Conservation (phyloP, 30 jellyfish, hydroid and myxozoan genomes). For the Euphysa ruthae region DNA sequence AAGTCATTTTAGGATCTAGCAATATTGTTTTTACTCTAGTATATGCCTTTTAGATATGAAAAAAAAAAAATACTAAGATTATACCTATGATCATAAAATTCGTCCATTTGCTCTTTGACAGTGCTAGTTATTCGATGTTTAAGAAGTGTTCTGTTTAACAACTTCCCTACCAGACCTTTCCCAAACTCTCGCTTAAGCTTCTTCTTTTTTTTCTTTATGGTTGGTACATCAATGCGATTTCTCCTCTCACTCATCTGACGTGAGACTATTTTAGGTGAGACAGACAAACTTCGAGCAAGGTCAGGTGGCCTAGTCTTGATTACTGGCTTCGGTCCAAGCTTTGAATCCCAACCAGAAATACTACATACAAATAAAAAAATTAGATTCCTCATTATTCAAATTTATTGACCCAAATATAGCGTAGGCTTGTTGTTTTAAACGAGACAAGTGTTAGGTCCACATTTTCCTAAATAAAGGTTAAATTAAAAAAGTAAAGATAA, state of each 20-base stretch:
- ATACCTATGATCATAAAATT: conserved; percentile 76
- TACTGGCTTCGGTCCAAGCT: conserved; percentile 26
- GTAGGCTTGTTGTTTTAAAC: too few relatives aligned
- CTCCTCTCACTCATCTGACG: conserved; percentile 86
- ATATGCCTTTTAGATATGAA: not conserved
- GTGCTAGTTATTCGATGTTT: conserved; percentile 49
- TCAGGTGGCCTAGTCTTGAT: conserved; percentile 37
- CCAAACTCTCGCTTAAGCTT: conserved; percentile 69
- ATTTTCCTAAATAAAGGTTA: too few relatives aligned
- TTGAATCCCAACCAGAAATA: conserved; percentile 63
- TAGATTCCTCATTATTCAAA: too few relatives aligned
- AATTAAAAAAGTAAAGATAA: too few relatives aligned
- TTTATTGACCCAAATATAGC: too few relatives aligned
- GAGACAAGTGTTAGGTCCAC: too few relatives aligned
- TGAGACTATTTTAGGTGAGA: not conserved
- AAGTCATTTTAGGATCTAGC: too few relatives aligned
- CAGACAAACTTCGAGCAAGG: too few relatives aligned
- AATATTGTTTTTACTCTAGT: not conserved
- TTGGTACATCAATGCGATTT: conserved; percentile 74
- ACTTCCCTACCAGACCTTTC: conserved; percentile 56
- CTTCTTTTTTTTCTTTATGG: conserved; percentile 20
- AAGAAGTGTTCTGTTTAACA: conserved; percentile 47
- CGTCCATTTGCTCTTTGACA: conserved; percentile 73
- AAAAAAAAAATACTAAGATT: not conserved
- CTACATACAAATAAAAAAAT: too few relatives aligned